Conservation (phyloP, 2,797 vertebrate genomes). For the Distichodus sexfasciatus region DNA sequence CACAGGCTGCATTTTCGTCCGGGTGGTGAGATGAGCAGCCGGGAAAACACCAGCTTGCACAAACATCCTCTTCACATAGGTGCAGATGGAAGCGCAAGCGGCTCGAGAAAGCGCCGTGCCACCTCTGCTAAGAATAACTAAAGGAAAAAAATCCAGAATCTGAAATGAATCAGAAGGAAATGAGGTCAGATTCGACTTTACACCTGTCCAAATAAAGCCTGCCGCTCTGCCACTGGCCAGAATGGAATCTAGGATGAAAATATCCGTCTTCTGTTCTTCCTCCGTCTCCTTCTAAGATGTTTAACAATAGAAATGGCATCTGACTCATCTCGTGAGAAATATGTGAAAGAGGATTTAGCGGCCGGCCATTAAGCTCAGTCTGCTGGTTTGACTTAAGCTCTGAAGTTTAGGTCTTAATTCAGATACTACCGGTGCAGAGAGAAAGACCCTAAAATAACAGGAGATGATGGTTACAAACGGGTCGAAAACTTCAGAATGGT, state of each 20-base stretch:
- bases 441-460: too few species aligned
- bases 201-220: conserved; percentile 32
- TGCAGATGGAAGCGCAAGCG: neutral
- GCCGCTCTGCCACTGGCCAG: neutral
- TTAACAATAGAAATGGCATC: neutral
- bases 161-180: conserved; percentile 37
- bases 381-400: neutral
- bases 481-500: too few species aligned
- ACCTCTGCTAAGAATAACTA: neutral
- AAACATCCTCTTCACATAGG: neutral
- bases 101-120: neutral
- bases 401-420: neutral
- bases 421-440: neutral
- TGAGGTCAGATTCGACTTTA: conserved; percentile 30
- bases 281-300: neutral
- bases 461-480: too few species aligned
- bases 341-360: neutral
- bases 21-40: neutral
- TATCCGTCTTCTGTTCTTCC: neutral
- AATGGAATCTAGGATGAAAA: conserved; percentile 10
- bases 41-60: neutral
- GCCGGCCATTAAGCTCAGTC: neutral
- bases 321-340: neutral
- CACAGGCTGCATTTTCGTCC: neutral
- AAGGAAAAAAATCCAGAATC: conserved; percentile 21